phyloP scores from a whole-genome alignment of 1,140 invertebrate genomes.

The Uloborus diversus region DNA sequence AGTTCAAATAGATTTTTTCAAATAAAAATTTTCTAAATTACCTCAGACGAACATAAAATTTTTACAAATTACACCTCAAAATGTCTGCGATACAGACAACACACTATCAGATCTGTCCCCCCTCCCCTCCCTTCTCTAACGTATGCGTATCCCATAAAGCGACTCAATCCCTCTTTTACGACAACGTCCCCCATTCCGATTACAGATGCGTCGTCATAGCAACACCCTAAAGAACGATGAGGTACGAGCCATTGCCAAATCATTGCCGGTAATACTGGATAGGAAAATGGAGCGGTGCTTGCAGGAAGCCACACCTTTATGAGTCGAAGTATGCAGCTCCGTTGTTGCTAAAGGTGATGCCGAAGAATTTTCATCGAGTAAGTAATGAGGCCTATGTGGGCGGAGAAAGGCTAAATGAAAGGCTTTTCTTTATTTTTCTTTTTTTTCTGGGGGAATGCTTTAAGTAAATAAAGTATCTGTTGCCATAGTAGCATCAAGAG shows the following conservation, averaged over 20 bases:
- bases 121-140: too few relatives aligned
- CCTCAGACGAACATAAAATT: too few relatives aligned
- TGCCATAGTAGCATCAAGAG: too few relatives aligned
- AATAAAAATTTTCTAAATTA: too few relatives aligned
- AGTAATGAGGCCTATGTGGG: not conserved
- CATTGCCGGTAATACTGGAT: not conserved
- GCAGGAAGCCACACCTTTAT: not conserved
- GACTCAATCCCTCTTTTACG: too few relatives aligned
- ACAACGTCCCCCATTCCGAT: not conserved
- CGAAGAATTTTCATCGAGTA: constrained; percentile 1
- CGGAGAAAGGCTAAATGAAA: not conserved
- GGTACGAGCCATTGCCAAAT: not conserved
- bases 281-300: not conserved
- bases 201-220: not conserved
- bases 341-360: not conserved
- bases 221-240: not conserved
- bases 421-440: not conserved
- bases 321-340: not conserved
- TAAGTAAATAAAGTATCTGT: too few relatives aligned
- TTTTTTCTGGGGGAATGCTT: too few relatives aligned
- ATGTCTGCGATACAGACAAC: too few relatives aligned
- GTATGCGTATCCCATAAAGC: too few relatives aligned
- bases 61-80: too few relatives aligned
- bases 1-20: too few relatives aligned
- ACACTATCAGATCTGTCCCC: too few relatives aligned